These are phyloP conservation scores for Phrynosoma platyrhinos DNA, from an alignment of 2,113 vertebrate species.

Conservation along the genomic window DNA sequence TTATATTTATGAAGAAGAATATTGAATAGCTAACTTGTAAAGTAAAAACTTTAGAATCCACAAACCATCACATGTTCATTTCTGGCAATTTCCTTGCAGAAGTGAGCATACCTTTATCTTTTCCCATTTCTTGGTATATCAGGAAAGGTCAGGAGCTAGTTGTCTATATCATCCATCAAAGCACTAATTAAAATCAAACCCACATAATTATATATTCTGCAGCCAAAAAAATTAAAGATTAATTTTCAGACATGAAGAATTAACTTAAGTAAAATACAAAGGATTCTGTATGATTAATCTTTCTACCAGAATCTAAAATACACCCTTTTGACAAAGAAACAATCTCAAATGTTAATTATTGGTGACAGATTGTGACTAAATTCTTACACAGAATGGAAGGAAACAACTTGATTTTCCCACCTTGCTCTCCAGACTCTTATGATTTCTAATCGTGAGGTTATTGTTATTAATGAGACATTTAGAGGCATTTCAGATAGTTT, in stretches of 20 bases:
- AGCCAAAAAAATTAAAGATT: constrained; percentile 12
- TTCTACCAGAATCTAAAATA: background rate
- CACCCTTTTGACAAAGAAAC: constrained; percentile 26
- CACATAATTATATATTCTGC: constrained; percentile 9
- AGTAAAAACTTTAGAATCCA: background rate
- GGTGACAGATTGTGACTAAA: constrained; percentile 12
- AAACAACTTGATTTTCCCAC: constrained; percentile 12
- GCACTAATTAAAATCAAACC: constrained; percentile 9
- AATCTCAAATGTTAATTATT: constrained; percentile 15
- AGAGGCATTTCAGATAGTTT: constrained; percentile 15
- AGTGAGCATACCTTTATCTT: background rate
- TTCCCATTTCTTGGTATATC: background rate
- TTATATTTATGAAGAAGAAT: background rate
- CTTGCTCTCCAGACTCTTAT: background rate
- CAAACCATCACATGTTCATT: background rate
- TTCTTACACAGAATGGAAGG: constrained; percentile 5
- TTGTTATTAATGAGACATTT: constrained; percentile 18
- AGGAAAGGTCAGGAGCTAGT: background rate
- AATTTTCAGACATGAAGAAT: constrained; percentile 5
- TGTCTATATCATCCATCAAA: constrained; percentile 19
- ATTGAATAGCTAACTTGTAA: background rate
- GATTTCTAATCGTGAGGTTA: constrained; percentile 15
- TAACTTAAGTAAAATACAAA: background rate
- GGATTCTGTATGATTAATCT: constrained; percentile 14
- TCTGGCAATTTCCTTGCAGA: background rate